Percentiles rank a stretch among this genome's conserved stretches.
Conservation (phyloP, 2,797 vertebrate genomes). For the Fringilla coelebs region DNA sequence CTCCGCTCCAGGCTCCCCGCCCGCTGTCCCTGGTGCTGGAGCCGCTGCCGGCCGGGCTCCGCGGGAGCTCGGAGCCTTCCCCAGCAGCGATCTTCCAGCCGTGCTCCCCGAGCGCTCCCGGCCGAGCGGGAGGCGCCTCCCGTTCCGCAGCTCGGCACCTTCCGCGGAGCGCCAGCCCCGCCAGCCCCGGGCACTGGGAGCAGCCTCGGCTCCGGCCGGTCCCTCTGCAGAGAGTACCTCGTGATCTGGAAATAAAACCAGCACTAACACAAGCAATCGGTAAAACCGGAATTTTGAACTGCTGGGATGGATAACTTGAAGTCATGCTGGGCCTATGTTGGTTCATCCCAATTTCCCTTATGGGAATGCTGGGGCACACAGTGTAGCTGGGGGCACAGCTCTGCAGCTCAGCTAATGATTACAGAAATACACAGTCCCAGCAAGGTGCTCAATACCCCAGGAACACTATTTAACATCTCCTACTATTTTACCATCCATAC, state of each 20-base stretch:
- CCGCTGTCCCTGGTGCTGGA: conserved; percentile 33
- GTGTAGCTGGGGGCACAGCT: not conserved
- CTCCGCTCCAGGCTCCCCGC: not conserved
- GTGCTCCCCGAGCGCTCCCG: no score
- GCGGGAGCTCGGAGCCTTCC: not conserved
- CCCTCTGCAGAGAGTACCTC: fast-evolving
- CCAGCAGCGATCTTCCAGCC: fast-evolving
- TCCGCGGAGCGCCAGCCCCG: fast-evolving
- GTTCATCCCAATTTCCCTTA: not conserved
- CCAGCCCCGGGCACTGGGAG: not conserved
- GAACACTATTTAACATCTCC: not conserved
- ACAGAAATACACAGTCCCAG: not conserved
- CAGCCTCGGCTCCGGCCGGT: fast-evolving
- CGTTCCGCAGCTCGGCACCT: fast-evolving
- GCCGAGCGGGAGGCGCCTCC: not conserved
- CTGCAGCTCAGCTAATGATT: not conserved
- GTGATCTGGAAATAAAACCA: not conserved
- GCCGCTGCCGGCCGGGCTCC: not conserved
- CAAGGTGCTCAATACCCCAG: not conserved
- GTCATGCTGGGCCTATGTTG: not conserved
- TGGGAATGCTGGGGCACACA: not conserved
- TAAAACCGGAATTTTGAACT: not conserved
- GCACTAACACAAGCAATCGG: fast-evolving
- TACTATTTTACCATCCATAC: not conserved
- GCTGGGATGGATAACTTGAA: not conserved